These are phyloP conservation scores for Criorhina ranunculi DNA, from an alignment of 2,888 invertebrate genomes.

Conservation along the genomic window DNA sequence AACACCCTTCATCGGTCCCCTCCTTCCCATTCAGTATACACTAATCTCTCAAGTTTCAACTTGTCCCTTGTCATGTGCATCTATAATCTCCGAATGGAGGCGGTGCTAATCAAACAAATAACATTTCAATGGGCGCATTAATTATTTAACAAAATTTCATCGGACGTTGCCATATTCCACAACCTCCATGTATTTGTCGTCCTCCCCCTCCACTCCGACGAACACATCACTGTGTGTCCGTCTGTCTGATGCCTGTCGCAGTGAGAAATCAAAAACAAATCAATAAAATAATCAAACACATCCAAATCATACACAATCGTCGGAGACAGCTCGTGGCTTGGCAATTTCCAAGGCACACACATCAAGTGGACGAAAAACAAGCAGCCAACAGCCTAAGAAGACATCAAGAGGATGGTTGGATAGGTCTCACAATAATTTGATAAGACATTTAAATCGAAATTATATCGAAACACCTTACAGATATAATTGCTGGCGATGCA, in stretches of 20 bases:
- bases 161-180: slow-evolving; percentile 57
- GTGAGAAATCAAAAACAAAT: slow-evolving; percentile 57
- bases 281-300: slow-evolving; percentile 68
- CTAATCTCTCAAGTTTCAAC: slow-evolving; percentile 36
- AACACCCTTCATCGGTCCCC: background rate
- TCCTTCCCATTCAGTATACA: background rate
- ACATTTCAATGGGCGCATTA: slow-evolving; percentile 69
- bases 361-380: background rate
- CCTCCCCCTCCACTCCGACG: slow-evolving; percentile 7
- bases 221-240: slow-evolving; percentile 11
- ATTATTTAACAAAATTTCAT: slow-evolving; percentile 67
- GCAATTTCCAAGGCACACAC: slow-evolving; percentile 17
- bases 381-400: slow-evolving; percentile 13
- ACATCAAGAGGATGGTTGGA: slow-evolving; percentile 31
- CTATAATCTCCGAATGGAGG: slow-evolving; percentile 34
- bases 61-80: slow-evolving; percentile 59
- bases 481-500: slow-evolving; percentile 23
- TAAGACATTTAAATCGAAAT: slow-evolving; percentile 73
- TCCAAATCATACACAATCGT: slow-evolving; percentile 26
- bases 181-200: slow-evolving; percentile 17
- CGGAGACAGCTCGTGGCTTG: slow-evolving; percentile 15
- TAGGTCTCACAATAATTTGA: slow-evolving; percentile 68
- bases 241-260: slow-evolving; percentile 22
- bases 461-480: slow-evolving; percentile 65
- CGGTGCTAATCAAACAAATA: slow-evolving; percentile 71